A percentile compares a stretch with the other conserved stretches of the same genome.
Evolutionary conservation across 2,113 vertebrate species (phyloP).

Genomic region (Pelvicachromis taeniatus): DNA sequence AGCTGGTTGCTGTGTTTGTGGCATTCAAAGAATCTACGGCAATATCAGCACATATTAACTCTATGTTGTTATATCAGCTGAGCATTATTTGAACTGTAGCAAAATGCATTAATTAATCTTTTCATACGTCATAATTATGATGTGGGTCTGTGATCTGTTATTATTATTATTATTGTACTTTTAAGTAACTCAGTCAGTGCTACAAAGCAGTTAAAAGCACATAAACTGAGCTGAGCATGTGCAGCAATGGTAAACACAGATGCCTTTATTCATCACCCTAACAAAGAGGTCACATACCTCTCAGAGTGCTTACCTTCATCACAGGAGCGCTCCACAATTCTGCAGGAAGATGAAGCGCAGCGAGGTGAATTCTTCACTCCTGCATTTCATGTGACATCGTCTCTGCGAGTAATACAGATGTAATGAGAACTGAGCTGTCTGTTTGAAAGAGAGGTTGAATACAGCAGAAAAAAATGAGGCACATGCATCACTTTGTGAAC

Average conservation of each 20-base stretch:
- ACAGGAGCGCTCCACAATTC: not conserved
- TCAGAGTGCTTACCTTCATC: not conserved
- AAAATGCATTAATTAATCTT: not conserved
- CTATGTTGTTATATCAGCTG: not conserved
- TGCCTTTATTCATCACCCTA: not conserved
- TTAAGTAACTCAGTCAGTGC: not conserved
- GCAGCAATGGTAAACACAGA: not conserved
- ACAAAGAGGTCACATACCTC: not conserved
- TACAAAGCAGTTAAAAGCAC: not conserved
- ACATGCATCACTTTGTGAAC: not conserved
- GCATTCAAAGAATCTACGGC: not conserved
- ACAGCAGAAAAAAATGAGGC: not conserved
- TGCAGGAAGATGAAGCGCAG: not conserved
- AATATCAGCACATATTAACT: not conserved
- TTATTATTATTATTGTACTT: not conserved
- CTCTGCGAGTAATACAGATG: not conserved
- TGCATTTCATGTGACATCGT: not conserved
- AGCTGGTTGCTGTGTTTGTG: not conserved
- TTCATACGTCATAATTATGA: not conserved
- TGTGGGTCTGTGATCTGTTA: not conserved
- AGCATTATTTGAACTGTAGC: not conserved
- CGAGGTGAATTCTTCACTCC: not conserved
- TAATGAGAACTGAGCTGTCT: not conserved
- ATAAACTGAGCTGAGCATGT: not conserved
- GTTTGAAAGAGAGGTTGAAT: not conserved